These are phyloP conservation scores for Leptocoma aspasia DNA, from an alignment of 2,113 vertebrate species.

Conservation along the genomic window DNA sequence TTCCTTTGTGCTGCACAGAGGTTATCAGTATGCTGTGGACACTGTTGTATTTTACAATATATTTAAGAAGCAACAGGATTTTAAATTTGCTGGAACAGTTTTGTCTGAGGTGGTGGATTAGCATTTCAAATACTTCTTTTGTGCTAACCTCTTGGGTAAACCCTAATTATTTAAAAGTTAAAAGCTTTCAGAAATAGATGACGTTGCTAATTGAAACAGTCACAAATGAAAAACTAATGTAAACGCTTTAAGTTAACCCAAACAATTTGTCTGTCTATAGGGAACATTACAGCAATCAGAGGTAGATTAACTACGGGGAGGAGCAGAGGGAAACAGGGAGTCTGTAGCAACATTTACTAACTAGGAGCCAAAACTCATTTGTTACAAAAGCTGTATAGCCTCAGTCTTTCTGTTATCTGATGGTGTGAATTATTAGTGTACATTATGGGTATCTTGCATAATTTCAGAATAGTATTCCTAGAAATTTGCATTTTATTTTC, in stretches of 20 bases:
- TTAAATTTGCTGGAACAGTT: not conserved
- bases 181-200: conserved; percentile 11
- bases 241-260: conserved; percentile 2
- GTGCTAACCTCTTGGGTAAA: conserved; percentile 3
- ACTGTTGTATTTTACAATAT: not conserved
- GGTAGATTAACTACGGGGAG: not conserved
- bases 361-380: not conserved
- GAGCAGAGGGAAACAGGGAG: not conserved
- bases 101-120: conserved; percentile 18
- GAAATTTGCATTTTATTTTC: not conserved
- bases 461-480: not conserved
- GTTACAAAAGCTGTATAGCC: not conserved
- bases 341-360: not conserved
- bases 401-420: not conserved
- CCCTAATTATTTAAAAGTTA: conserved; percentile 35
- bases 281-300: not conserved
- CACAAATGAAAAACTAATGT: conserved; percentile 18
- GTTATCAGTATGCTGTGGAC: not conserved
- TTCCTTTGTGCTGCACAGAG: not conserved
- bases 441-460: not conserved
- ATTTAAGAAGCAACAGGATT: not conserved
- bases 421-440: not conserved
- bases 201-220: conserved; percentile 30
- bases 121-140: conserved; percentile 17
- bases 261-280: not conserved